phyloP scores from a whole-genome alignment of 2,113 vertebrate species.

The Mugil cephalus region DNA sequence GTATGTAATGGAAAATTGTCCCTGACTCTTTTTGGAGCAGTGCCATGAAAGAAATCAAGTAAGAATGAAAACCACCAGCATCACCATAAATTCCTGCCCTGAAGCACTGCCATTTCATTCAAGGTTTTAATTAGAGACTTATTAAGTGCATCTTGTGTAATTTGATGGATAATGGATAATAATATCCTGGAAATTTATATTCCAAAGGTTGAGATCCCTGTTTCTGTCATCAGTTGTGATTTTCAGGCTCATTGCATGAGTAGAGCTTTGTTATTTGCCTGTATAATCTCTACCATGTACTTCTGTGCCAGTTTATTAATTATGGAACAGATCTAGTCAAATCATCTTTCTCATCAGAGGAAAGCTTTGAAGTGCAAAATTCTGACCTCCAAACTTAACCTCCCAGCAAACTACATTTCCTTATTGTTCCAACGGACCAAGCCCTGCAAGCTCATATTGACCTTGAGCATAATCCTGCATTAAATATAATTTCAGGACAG shows the following conservation, averaged over 20 bases:
- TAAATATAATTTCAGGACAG: slow-evolving; percentile 10
- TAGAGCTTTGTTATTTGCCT: not conserved
- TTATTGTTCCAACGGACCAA: not conserved
- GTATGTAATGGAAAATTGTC: slow-evolving; percentile 62
- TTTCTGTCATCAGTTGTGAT: slow-evolving; percentile 18
- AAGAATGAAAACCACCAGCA: slow-evolving; percentile 36
- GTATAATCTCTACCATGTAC: not conserved
- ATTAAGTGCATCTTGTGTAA: slow-evolving; percentile 34
- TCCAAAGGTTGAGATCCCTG: not conserved
- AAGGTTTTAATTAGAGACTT: slow-evolving; percentile 28
- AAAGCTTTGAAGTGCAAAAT: slow-evolving; percentile 7
- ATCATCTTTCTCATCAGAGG: not conserved
- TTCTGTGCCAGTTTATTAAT: not conserved
- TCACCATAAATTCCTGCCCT: slow-evolving; percentile 18
- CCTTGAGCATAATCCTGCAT: not conserved
- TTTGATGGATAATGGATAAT: slow-evolving; percentile 26
- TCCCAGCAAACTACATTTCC: slow-evolving; percentile 4
- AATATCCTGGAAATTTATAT: slow-evolving; percentile 23
- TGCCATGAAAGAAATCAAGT: slow-evolving; percentile 48
- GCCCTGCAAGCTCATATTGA: not conserved
- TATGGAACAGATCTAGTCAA: slow-evolving; percentile 8
- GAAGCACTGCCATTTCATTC: slow-evolving; percentile 38
- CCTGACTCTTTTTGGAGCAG: slow-evolving; percentile 38
- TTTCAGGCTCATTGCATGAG: slow-evolving; percentile 18
- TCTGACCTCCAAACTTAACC: slow-evolving; percentile 1